A percentile compares a stretch with the other conserved stretches of the same genome.
phyloP scores from a whole-genome alignment of 30 jellyfish, hydroid and myxozoan genomes.

The Turritopsis rubra region DNA sequence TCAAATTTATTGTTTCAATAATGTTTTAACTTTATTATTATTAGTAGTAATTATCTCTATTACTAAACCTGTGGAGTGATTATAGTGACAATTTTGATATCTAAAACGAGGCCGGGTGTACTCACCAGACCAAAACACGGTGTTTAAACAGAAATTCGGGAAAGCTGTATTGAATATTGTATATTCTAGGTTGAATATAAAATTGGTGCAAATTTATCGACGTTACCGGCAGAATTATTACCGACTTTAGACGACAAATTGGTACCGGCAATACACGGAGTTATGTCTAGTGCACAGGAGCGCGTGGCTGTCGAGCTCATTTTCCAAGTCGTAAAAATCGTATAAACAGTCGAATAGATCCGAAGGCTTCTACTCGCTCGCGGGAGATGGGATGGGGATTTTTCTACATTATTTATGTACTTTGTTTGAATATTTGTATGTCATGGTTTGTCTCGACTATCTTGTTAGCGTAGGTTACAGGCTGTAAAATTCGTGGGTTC shows the following conservation, averaged over 20 bases:
- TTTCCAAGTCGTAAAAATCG: constrained; percentile 75
- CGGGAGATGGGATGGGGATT: too few relatives aligned
- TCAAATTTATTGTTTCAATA: too few relatives aligned
- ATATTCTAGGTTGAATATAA: constrained; percentile 68
- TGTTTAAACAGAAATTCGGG: neutral
- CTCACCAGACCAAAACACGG: too few relatives aligned
- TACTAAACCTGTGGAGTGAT: too few relatives aligned
- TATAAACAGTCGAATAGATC: constrained; percentile 21
- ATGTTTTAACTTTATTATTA: too few relatives aligned
- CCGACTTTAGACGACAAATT: constrained; percentile 83
- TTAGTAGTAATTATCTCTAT: too few relatives aligned
- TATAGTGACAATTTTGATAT: too few relatives aligned
- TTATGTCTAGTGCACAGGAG: constrained; percentile 73
- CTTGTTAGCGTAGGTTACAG: neutral
- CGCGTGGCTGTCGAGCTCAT: constrained; percentile 84
- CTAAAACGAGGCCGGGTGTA: too few relatives aligned
- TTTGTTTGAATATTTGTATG: neutral
- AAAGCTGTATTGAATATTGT: neutral
- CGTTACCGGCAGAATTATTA: constrained; percentile 69
- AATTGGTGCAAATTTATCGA: constrained; percentile 68
- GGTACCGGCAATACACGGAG: constrained; percentile 85
- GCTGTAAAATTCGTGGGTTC: neutral
- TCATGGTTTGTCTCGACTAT: neutral
- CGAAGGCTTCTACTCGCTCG: too few relatives aligned
- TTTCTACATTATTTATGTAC: neutral